phyloP scores from a whole-genome alignment of 1,140 invertebrate species.

The Pseudomyrmex dendroicus region DNA sequence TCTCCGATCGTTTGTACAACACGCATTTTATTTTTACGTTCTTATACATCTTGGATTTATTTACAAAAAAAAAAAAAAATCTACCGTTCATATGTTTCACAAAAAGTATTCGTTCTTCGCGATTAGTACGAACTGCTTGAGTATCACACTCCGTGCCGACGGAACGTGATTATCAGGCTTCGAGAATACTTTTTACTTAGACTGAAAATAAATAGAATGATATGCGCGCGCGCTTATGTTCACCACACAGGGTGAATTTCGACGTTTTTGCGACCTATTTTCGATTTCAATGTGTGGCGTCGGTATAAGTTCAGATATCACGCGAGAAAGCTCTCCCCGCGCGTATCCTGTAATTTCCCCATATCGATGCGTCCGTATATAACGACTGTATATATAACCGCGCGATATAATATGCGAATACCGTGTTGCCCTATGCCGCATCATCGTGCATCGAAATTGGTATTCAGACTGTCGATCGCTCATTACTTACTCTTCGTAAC shows the following conservation, averaged over 20 bases:
- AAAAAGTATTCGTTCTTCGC: neutral
- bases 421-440: conserved; percentile 24
- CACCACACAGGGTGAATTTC: neutral
- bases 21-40: neutral
- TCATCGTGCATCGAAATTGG: conserved; percentile 76
- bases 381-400: conserved; percentile 3
- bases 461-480: conserved; percentile 81
- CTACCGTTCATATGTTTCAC: no score
- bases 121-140: neutral
- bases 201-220: neutral
- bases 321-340: neutral
- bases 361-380: conserved; percentile 14
- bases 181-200: neutral
- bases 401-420: conserved; percentile 10
- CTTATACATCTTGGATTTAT: no score
- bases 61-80: no score
- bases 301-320: neutral
- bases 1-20: neutral
- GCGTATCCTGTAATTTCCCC: conserved; percentile 38
- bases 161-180: neutral
- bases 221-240: neutral
- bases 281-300: neutral
- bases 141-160: neutral
- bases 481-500: conserved; percentile 79
- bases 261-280: conserved; percentile 19